Conservation (phyloP, 2,888 invertebrate genomes). For the Cistogaster globosa region DNA sequence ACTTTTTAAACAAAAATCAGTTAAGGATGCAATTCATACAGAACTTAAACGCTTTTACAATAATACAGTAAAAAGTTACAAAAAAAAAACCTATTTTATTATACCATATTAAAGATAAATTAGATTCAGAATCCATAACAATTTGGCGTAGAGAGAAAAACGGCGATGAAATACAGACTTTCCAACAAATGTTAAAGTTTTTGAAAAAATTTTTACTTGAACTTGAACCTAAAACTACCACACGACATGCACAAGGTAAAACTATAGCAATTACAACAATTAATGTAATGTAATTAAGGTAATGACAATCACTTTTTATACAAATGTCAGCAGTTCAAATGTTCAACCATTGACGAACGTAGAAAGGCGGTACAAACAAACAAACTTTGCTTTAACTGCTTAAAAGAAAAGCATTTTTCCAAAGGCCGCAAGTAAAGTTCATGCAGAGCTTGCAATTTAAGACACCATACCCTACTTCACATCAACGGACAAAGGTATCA, state of each 20-base stretch:
- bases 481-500: neutral
- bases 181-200: slow-evolving; percentile 49
- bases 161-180: slow-evolving; percentile 7
- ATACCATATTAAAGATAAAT: slow-evolving; percentile 55
- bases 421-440: slow-evolving; percentile 32
- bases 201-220: slow-evolving; percentile 51
- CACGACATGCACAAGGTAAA: neutral
- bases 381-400: neutral
- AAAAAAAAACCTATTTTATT: slow-evolving; percentile 59
- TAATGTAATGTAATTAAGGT: too few species aligned
- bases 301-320: slow-evolving; percentile 39
- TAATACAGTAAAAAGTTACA: slow-evolving; percentile 10
- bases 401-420: slow-evolving; percentile 42
- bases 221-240: slow-evolving; percentile 14
- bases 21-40: slow-evolving; percentile 7
- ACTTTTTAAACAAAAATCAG: slow-evolving; percentile 32
- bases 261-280: neutral
- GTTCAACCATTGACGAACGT: slow-evolving; percentile 21
- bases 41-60: slow-evolving; percentile 55
- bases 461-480: slow-evolving; percentile 58
- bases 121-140: slow-evolving; percentile 46
- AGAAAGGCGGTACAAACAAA: slow-evolving; percentile 16
- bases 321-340: slow-evolving; percentile 47
- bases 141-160: slow-evolving; percentile 43
- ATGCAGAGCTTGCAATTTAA: slow-evolving; percentile 48